Conservation (phyloP, 2,888 invertebrate genomes). For the Microplitis deprimator region DNA sequence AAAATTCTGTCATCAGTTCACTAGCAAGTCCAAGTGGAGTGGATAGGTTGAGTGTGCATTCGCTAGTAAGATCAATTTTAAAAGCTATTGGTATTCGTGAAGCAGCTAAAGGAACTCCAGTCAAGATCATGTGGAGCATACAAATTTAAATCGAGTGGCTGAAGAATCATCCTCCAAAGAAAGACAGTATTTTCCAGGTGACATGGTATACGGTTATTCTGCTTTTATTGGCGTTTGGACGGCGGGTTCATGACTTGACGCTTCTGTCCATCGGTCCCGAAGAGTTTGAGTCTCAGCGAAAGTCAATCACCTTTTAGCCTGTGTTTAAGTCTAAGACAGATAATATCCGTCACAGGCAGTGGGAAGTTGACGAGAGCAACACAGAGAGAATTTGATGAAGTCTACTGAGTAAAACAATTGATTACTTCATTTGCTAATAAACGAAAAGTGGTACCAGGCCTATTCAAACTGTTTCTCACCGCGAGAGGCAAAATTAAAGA, state of each 20-base stretch:
- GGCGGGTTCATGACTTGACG: constrained; percentile 36
- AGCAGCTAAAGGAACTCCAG: background rate
- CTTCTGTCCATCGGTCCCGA: constrained; percentile 27
- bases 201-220: constrained; percentile 20
- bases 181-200: constrained; percentile 31
- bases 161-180: background rate
- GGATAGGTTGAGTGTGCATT: background rate
- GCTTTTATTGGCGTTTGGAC: constrained; percentile 25
- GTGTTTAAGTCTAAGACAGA: constrained; percentile 34
- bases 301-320: constrained; percentile 22
- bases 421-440: background rate
- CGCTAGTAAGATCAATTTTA: background rate
- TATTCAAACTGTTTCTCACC: constrained; percentile 20
- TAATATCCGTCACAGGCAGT: background rate
- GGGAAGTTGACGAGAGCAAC: constrained; percentile 6
- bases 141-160: constrained; percentile 6
- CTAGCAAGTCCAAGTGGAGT: background rate
- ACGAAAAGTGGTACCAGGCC: constrained; percentile 1
- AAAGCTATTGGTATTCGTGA: background rate
- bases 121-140: background rate
- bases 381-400: background rate
- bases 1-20: background rate
- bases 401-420: constrained; percentile 1
- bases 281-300: constrained; percentile 6
- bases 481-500: constrained; percentile 31